A percentile compares a stretch with the other conserved stretches of the same genome.
Conservation (phyloP, 2,797 vertebrate genomes). For the Sarcophilus harrisii region DNA sequence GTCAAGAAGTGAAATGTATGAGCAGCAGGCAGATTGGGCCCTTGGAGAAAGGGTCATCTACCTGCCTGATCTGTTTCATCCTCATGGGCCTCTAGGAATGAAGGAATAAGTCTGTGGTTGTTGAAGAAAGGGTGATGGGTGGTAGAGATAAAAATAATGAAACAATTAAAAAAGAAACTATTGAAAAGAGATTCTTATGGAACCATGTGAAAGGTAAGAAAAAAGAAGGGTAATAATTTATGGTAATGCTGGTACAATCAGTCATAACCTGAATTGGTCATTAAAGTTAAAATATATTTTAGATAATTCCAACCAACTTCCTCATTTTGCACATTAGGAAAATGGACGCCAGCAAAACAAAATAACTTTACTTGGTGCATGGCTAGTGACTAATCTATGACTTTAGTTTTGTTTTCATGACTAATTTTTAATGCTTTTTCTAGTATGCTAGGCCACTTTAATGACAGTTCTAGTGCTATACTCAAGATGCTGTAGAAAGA, state of each 20-base stretch:
- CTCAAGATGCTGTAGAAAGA: too few species aligned
- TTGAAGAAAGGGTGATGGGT: background rate
- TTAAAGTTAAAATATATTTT: background rate
- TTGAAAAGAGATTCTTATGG: background rate
- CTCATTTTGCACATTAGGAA: background rate
- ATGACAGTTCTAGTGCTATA: too few species aligned
- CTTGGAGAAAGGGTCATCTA: background rate
- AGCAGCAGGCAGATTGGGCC: background rate
- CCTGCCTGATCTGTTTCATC: background rate
- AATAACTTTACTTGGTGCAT: background rate
- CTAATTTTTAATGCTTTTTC: background rate
- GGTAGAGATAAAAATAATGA: background rate
- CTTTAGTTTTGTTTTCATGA: background rate
- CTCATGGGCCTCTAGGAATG: background rate
- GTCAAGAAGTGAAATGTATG: background rate
- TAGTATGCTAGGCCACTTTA: too few species aligned
- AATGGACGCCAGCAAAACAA: background rate
- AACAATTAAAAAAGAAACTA: background rate
- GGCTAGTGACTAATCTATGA: background rate
- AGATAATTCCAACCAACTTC: background rate
- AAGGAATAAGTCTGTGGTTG: background rate
- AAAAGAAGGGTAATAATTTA: background rate
- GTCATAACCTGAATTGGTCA: background rate
- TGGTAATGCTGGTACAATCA: background rate
- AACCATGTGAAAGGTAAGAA: background rate